These are phyloP conservation scores for Tillus elongatus DNA, from an alignment of 2,888 invertebrate species.

Conservation along the genomic window DNA sequence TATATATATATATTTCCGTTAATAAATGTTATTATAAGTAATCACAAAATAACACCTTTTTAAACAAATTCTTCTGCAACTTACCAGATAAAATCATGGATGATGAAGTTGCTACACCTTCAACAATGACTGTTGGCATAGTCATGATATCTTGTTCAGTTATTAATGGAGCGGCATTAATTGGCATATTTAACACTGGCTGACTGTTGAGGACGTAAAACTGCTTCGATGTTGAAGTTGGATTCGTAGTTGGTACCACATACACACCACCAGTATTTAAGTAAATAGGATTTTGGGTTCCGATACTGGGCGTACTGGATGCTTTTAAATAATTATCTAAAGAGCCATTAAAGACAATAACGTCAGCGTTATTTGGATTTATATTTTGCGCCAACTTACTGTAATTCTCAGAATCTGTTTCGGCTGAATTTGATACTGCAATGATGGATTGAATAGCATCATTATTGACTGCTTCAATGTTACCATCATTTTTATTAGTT, in stretches of 20 bases:
- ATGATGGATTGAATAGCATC: slow-evolving; percentile 25
- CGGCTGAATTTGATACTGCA: slow-evolving; percentile 13
- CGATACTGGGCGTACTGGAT: slow-evolving; percentile 9
- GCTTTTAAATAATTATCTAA: slow-evolving; percentile 21
- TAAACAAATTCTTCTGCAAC: too few relatives aligned
- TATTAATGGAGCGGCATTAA: slow-evolving; percentile 16
- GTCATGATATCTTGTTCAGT: slow-evolving; percentile 33
- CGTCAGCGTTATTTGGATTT: slow-evolving; percentile 14
- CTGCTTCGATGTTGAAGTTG: slow-evolving; percentile 15
- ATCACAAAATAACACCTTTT: too few relatives aligned
- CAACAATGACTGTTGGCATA: slow-evolving; percentile 36
- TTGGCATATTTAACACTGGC: slow-evolving; percentile 16
- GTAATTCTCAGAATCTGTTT: neutral
- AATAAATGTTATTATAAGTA: too few relatives aligned
- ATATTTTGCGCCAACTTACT: neutral
- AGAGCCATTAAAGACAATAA: slow-evolving; percentile 22
- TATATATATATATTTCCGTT: too few relatives aligned
- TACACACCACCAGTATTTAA: slow-evolving; percentile 21
- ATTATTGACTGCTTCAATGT: slow-evolving; percentile 24
- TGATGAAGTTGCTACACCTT: slow-evolving; percentile 14
- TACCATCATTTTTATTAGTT: too few relatives aligned
- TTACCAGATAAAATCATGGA: slow-evolving; percentile 6
- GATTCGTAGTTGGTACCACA: slow-evolving; percentile 14
- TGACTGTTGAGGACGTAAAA: slow-evolving; percentile 21
- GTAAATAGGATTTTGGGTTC: slow-evolving; percentile 18